Conservation (phyloP, 2,888 invertebrate species). For the Hirtodrosophila histrioides region DNA sequence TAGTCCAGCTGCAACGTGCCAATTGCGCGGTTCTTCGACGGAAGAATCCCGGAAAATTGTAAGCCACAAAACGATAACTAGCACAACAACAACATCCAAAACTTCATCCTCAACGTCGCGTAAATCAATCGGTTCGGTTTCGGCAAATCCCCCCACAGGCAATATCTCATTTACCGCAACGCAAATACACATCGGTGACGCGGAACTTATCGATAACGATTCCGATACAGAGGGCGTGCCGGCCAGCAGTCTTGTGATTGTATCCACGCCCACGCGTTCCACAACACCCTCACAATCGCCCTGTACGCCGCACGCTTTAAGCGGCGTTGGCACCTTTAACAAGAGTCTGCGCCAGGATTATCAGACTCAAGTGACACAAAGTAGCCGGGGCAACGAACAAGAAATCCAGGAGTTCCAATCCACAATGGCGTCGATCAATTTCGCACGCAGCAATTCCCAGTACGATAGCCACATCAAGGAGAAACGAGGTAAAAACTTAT, state of each 20-base stretch:
- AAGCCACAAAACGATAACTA: conserved; percentile 72
- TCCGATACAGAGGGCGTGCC: conserved; percentile 81
- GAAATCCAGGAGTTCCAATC: conserved; percentile 86
- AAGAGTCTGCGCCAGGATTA: conserved; percentile 78
- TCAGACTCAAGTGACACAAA: conserved; percentile 74
- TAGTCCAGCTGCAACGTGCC: conserved; percentile 80
- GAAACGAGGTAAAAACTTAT: conserved; percentile 89
- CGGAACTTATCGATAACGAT: conserved; percentile 71
- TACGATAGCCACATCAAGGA: conserved; percentile 94
- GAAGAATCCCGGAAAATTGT: conserved; percentile 81
- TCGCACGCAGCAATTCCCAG: conserved; percentile 91
- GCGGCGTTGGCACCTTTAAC: conserved; percentile 76
- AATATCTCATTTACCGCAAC: conserved; percentile 63
- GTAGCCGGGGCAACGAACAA: conserved; percentile 60
- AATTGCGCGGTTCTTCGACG: conserved; percentile 81
- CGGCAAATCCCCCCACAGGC: conserved; percentile 23
- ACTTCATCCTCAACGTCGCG: conserved; percentile 54
- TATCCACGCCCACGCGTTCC: conserved; percentile 70
- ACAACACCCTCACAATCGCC: conserved; percentile 54
- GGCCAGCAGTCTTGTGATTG: conserved; percentile 80
- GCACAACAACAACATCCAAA: conserved; percentile 47
- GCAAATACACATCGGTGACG: conserved; percentile 55
- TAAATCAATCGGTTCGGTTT: conserved; percentile 52
- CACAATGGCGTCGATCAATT: conserved; percentile 89
- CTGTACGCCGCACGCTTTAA: conserved; percentile 52